These are phyloP conservation scores for Trachelus tabidus DNA, from an alignment of 2,888 invertebrate genomes.

Conservation along the genomic window DNA sequence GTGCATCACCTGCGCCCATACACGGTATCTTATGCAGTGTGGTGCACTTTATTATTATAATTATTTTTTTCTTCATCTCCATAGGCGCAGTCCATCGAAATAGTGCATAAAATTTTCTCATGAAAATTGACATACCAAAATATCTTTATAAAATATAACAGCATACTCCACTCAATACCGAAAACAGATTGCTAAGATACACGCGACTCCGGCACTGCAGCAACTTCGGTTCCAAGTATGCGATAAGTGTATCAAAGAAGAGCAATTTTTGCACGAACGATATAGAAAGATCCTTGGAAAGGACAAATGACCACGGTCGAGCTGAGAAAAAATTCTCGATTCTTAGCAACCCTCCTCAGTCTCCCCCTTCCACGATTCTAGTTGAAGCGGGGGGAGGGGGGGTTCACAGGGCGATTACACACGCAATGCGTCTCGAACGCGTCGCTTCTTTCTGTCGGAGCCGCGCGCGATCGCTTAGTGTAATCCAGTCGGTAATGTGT, in stretches of 20 bases:
- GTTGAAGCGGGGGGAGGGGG: conserved; percentile 1
- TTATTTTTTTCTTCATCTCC: neutral
- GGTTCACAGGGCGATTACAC: neutral
- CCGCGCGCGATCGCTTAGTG: conserved; percentile 59
- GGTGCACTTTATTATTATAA: neutral
- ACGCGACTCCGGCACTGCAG: neutral
- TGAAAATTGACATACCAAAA: too few species aligned
- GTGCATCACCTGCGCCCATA: neutral
- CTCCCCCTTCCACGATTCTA: conserved; percentile 10
- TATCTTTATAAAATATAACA: neutral
- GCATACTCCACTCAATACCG: neutral
- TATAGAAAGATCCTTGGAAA: neutral
- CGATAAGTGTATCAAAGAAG: neutral
- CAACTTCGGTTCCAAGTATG: neutral
- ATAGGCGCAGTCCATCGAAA: neutral
- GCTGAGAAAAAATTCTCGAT: neutral
- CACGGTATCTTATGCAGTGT: neutral
- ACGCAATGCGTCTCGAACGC: conserved; percentile 29
- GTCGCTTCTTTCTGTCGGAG: conserved; percentile 40
- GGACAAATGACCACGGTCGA: neutral
- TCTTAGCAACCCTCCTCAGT: neutral
- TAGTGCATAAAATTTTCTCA: neutral
- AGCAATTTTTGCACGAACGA: neutral
- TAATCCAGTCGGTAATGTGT: conserved; percentile 62
- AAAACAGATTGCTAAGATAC: neutral